Base-by-base conservation (phyloP, 2,113 vertebrate genomes). In the Rhadina sibilatrix region DNA sequence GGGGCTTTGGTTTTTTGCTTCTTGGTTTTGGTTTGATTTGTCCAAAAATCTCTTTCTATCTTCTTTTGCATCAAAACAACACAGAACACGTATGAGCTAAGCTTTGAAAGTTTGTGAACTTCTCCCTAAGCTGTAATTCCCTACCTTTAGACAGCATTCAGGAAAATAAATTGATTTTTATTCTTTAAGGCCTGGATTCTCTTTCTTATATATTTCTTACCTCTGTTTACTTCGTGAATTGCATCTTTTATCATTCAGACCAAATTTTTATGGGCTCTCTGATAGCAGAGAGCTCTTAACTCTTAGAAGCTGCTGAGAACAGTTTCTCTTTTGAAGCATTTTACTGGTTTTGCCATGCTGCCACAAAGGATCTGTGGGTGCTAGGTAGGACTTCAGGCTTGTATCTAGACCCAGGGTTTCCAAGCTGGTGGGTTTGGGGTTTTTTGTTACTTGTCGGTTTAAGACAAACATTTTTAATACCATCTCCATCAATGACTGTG, bases 381-480 rank as follows among this genome's bases (percentile, higher is more conserved):
- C 12, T 37, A n/a, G 15, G 8, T 27, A 42, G 38, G 56, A 61
- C 28, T 66, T 74, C 9, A 86, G 47, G 33, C 20, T 83, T 87
- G 4, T 54, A 5, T 49, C 20, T 89, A 71, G 70, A 56, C 19
- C 21, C 40, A 35, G 30, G 19, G 20, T 56, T 80, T 89, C 60
- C 27, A 44, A 20, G 27, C 30, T 54, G 18, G 22, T 66, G 6
- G 5, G n/a, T 18, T 81, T 44, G 12, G 14, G 2, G 0, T 8
- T 35, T 59, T 79, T 94, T 54, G 8, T 28, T 82, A 9, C 6
- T 30, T 84, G 9, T 20, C 87, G 5, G 6, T 92, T 90, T 71
- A 68, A 70, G 52, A 3, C 3, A 28, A 81, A 53, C 9, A 22
- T 60, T 31, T 92, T 63, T 23, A 46, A 27, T 53, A 13, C 8